Percentiles rank a stretch among this genome's conserved stretches.
phyloP scores from a whole-genome alignment of 2,113 vertebrate species.

The Chaetodon trifascialis region DNA sequence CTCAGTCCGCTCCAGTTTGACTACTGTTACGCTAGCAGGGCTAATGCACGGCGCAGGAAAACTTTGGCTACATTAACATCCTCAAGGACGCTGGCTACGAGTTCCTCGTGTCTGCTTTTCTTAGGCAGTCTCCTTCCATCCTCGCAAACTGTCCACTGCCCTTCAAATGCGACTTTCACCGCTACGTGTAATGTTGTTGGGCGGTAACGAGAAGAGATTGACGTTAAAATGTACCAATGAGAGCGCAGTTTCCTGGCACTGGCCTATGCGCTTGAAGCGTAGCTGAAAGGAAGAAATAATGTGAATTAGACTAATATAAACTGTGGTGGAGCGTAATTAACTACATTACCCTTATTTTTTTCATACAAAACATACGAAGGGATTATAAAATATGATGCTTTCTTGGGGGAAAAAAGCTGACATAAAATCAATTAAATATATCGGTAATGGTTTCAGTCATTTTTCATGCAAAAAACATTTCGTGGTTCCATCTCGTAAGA shows the following conservation, averaged over 20 bases:
- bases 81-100: background rate
- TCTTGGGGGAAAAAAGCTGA: no score
- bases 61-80: background rate
- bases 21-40: constrained; percentile 1
- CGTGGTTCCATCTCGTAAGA: no score
- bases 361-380: no score
- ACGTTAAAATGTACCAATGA: constrained; percentile 61
- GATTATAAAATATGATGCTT: no score
- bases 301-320: no score
- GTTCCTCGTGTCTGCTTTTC: background rate
- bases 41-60: background rate
- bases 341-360: no score
- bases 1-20: constrained; percentile 36
- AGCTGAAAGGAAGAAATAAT: no score
- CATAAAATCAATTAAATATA: no score
- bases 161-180: constrained; percentile 24
- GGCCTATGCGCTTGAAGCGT: background rate
- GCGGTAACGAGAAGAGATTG: constrained; percentile 32
- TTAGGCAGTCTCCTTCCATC: constrained; percentile 19
- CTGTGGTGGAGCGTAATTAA: no score
- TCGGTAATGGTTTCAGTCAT: no score
- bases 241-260: background rate
- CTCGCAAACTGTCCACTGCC: background rate
- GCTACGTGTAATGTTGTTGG: constrained; percentile 24
- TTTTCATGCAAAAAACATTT: no score